These are phyloP conservation scores for Lates calcarifer DNA, from an alignment of 2,113 vertebrate species.

Conservation along the genomic window DNA sequence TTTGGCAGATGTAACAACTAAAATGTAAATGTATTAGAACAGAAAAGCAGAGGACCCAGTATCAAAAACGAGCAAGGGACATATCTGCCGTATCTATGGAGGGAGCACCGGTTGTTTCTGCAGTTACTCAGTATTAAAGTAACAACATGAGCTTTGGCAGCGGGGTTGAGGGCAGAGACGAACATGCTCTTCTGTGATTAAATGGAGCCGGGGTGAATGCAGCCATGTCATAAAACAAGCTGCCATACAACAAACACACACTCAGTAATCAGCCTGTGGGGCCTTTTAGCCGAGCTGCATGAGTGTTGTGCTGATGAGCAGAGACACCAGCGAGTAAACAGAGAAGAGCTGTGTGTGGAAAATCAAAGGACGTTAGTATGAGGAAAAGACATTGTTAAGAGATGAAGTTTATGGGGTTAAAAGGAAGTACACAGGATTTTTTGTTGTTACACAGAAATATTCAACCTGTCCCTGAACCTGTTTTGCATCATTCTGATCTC, in stretches of 20 bases:
- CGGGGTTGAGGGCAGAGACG: not conserved
- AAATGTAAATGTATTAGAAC: not conserved
- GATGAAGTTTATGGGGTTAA: too few species aligned
- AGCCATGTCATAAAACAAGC: not conserved
- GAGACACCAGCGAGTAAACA: not conserved
- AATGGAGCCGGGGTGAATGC: not conserved
- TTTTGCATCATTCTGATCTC: too few species aligned
- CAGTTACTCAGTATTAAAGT: conserved; percentile 3
- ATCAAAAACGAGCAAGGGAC: not conserved
- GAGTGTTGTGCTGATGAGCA: conserved; percentile 21
- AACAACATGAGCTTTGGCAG: conserved; percentile 15
- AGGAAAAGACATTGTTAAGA: too few species aligned
- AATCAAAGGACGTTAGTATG: too few species aligned
- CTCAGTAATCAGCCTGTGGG: not conserved
- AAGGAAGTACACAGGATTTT: too few species aligned
- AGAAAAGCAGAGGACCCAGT: not conserved
- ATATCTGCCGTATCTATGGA: not conserved
- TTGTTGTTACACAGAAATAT: too few species aligned
- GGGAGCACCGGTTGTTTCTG: not conserved
- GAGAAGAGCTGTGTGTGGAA: not conserved
- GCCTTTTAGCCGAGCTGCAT: not conserved
- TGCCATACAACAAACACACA: not conserved
- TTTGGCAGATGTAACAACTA: not conserved
- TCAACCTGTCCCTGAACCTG: too few species aligned
- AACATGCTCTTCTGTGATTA: too few species aligned